A percentile compares a stretch with the other conserved stretches of the same genome.
These are phyloP conservation scores for Caenorhabditis inopinata DNA, from an alignment of 1,140 invertebrate genomes.

Conservation along the genomic window DNA sequence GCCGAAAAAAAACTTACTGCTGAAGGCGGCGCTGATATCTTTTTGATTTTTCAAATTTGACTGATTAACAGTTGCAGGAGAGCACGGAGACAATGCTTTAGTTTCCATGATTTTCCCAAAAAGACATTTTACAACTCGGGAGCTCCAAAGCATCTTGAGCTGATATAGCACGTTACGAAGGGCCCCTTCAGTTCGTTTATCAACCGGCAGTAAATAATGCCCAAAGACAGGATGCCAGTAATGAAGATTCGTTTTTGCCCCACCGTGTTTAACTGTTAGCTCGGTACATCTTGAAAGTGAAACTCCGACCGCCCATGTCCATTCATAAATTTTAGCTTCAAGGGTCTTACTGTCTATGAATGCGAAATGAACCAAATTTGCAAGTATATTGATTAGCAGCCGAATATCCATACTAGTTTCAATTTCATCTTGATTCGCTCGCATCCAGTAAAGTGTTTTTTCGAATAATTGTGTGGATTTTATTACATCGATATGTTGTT, in stretches of 20 bases:
- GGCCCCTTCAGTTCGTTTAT: slow-evolving; percentile 38
- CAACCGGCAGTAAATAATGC: slow-evolving; percentile 36
- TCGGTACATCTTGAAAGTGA: slow-evolving; percentile 34
- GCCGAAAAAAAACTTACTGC: not conserved
- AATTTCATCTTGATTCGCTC: not conserved
- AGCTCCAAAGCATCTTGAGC: slow-evolving; percentile 42
- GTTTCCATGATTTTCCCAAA: slow-evolving; percentile 31
- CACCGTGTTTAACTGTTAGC: slow-evolving; percentile 3
- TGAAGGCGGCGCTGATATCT: slow-evolving; percentile 4
- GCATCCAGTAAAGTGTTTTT: not conserved
- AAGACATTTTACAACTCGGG: slow-evolving; percentile 8
- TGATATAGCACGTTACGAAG: slow-evolving; percentile 32
- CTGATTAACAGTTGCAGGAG: not conserved
- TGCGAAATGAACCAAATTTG: not conserved
- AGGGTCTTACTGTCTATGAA: not conserved
- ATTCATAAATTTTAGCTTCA: slow-evolving; percentile 13
- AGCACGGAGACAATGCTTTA: not conserved
- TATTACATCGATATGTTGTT: not conserved
- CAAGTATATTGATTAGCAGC: not conserved
- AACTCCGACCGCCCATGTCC: slow-evolving; percentile 29
- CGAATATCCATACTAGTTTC: not conserved
- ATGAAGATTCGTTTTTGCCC: slow-evolving; percentile 10
- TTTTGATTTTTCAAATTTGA: not conserved
- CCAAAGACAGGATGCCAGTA: slow-evolving; percentile 46
- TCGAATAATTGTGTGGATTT: not conserved